A percentile compares a stretch with the other conserved stretches of the same genome.
Conservation (phyloP, 2,113 vertebrate species). For the Ceyx melanurus region DNA sequence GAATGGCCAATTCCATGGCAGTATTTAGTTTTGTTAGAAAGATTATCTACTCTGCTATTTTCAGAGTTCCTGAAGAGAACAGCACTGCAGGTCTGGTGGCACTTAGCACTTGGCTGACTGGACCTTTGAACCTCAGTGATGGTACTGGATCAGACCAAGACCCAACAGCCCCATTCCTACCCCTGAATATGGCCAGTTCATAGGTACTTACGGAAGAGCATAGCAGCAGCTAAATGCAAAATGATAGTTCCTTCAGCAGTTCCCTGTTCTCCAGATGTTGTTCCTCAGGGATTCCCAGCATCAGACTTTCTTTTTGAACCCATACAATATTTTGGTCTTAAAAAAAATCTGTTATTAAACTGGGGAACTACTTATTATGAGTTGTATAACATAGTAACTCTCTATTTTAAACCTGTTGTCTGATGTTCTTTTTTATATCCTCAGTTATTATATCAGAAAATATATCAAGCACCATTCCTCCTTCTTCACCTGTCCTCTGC, state of each 20-base stretch:
- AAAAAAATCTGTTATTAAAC: not conserved
- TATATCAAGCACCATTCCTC: not conserved
- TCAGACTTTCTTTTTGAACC: not conserved
- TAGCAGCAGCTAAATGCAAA: not conserved
- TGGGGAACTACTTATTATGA: not conserved
- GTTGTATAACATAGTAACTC: not conserved
- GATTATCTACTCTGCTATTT: not conserved
- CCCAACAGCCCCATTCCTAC: not conserved
- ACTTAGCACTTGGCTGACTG: not conserved
- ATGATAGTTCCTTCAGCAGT: not conserved
- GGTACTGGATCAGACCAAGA: not conserved
- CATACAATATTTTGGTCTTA: not conserved
- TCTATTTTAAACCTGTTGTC: not conserved
- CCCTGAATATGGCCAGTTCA: fast-evolving
- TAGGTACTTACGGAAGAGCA: fast-evolving
- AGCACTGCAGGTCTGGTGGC: not conserved
- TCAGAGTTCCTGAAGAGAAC: not conserved
- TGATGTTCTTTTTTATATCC: not conserved
- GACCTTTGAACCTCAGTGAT: not conserved
- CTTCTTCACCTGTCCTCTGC: not conserved
- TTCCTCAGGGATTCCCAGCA: not conserved
- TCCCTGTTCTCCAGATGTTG: not conserved
- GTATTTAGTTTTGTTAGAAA: not conserved
- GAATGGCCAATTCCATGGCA: not conserved
- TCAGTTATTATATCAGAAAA: not conserved